Evolutionary conservation across 2,888 invertebrate species (phyloP).

Genomic region (Clitarchus hookeri): DNA sequence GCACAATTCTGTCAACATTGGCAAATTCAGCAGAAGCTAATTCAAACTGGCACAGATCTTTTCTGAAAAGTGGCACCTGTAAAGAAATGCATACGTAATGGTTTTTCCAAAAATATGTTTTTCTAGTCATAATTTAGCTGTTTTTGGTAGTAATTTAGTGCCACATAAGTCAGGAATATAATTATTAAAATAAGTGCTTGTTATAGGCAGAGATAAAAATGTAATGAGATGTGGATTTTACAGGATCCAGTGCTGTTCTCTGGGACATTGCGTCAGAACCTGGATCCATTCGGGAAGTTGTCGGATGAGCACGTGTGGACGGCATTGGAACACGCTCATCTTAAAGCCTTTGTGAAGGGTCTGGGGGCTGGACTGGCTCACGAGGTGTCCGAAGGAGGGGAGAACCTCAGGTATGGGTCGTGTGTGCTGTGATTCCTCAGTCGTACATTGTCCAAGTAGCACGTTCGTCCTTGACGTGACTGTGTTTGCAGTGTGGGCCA

Average conservation of each 20-base stretch:
- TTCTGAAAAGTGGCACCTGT: too few relatives aligned
- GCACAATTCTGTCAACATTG: too few relatives aligned
- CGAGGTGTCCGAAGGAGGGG: conserved; percentile 86
- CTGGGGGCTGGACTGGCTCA: conserved; percentile 78
- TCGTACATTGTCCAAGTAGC: neutral
- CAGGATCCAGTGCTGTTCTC: conserved; percentile 96
- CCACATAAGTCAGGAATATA: too few relatives aligned
- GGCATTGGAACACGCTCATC: conserved; percentile 86
- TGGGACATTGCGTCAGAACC: conserved; percentile 85
- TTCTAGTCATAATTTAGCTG: too few relatives aligned
- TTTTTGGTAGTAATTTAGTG: too few relatives aligned
- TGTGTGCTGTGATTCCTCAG: neutral
- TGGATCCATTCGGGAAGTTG: conserved; percentile 85
- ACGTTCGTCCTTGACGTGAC: neutral
- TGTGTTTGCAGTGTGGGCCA: conserved; percentile 77
- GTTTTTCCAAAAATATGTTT: too few relatives aligned
- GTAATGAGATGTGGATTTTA: conserved; percentile 3
- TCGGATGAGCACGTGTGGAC: conserved; percentile 86
- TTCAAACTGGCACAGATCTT: too few relatives aligned
- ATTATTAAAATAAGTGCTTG: neutral
- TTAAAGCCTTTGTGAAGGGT: conserved; percentile 80
- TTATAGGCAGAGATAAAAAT: too few relatives aligned
- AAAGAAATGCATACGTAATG: too few relatives aligned
- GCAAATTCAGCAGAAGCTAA: too few relatives aligned
- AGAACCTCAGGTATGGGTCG: conserved; percentile 62